phyloP scores from a whole-genome alignment of 2,797 vertebrate species.

The Pseudochirops cupreus region DNA sequence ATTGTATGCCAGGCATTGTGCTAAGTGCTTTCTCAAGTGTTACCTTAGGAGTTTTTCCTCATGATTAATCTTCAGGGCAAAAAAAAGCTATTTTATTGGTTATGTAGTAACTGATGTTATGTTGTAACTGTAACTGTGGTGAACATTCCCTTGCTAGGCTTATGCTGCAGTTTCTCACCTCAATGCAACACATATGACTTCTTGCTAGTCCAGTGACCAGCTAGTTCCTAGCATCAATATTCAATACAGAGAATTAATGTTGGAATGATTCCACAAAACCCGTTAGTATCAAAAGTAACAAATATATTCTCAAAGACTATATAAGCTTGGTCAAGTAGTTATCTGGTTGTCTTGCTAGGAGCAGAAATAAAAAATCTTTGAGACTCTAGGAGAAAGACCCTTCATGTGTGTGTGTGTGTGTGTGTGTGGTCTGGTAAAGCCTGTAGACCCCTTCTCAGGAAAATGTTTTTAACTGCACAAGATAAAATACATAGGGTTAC shows the following conservation, averaged over 20 bases:
- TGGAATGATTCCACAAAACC: neutral
- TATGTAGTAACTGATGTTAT: neutral
- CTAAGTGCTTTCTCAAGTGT: neutral
- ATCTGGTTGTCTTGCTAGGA: neutral
- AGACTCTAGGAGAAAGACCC: neutral
- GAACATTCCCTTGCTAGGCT: no score
- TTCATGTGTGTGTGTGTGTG: neutral
- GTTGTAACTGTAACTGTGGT: neutral
- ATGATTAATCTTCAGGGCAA: neutral
- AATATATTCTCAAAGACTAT: neutral
- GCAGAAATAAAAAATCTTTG: neutral
- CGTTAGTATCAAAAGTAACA: neutral
- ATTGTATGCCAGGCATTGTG: neutral
- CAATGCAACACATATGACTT: neutral
- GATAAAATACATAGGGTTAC: neutral
- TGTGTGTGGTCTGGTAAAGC: neutral
- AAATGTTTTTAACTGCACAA: neutral
- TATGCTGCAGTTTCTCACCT: neutral
- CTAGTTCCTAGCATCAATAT: neutral
- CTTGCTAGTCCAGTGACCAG: no score
- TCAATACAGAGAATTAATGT: neutral
- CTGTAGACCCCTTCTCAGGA: neutral
- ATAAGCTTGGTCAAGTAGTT: neutral
- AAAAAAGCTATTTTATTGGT: neutral
- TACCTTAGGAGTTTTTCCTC: neutral